Conservation (phyloP, 2,888 invertebrate genomes). For the Dendrolimus pini region DNA sequence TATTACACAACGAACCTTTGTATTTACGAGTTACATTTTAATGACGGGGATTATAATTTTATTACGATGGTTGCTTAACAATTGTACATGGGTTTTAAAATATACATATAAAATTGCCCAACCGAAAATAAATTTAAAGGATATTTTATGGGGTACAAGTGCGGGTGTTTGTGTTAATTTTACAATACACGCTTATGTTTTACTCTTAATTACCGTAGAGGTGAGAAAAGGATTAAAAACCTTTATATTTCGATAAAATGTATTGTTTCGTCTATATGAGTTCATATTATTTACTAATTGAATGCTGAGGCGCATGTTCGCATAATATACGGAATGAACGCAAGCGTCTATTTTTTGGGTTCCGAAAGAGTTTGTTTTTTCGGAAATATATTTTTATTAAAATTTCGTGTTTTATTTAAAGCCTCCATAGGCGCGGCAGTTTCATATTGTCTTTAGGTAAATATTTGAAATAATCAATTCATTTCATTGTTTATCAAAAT, state of each 20-base stretch:
- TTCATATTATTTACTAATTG: too few relatives aligned
- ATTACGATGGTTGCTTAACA: slow-evolving; percentile 15
- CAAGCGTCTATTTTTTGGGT: too few relatives aligned
- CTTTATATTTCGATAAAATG: background rate
- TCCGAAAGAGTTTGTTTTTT: too few relatives aligned
- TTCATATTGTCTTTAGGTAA: too few relatives aligned
- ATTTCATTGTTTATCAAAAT: too few relatives aligned
- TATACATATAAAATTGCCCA: background rate
- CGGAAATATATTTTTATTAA: too few relatives aligned
- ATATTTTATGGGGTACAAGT: background rate
- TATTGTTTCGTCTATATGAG: background rate
- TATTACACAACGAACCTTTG: slow-evolving; percentile 34
- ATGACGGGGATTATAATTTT: slow-evolving; percentile 33
- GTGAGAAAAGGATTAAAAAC: background rate
- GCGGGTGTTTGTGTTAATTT: background rate
- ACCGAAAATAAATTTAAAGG: background rate
- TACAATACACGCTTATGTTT: background rate
- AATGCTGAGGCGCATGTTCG: too few relatives aligned
- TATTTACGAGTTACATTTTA: slow-evolving; percentile 39
- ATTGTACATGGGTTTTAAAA: slow-evolving; percentile 2
- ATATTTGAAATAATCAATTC: too few relatives aligned
- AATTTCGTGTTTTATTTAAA: too few relatives aligned
- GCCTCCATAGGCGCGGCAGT: too few relatives aligned
- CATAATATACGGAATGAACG: too few relatives aligned
- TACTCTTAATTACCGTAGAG: background rate